A percentile compares a stretch with the other conserved stretches of the same genome.
Evolutionary conservation across 2,888 invertebrate species (phyloP).

Genomic region (Tetranychus piercei): DNA sequence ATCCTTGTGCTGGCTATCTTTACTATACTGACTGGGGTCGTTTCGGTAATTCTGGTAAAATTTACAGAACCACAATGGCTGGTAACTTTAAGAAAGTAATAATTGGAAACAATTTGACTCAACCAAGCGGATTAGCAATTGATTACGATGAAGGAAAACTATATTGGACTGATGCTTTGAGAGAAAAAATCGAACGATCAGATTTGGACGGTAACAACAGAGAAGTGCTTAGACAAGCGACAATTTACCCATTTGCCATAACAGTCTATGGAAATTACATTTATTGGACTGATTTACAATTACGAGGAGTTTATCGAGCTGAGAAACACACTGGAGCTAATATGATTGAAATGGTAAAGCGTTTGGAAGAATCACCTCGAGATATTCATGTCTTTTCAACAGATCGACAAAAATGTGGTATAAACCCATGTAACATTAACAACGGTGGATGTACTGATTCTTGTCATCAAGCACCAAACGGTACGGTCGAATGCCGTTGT

Average conservation of each 20-base stretch:
- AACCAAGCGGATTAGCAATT: constrained; percentile 84
- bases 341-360: constrained; percentile 78
- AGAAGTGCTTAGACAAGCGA: constrained; percentile 59
- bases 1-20: constrained; percentile 85
- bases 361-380: constrained; percentile 75
- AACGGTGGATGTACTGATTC: constrained; percentile 79
- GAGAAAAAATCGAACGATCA: constrained; percentile 79
- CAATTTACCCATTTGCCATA: constrained; percentile 85
- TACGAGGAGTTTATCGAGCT: constrained; percentile 82
- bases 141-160: constrained; percentile 62
- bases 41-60: constrained; percentile 77
- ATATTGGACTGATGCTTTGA: constrained; percentile 93
- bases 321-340: constrained; percentile 92
- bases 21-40: constrained; percentile 93
- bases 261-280: constrained; percentile 74
- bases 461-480: constrained; percentile 71
- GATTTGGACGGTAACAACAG: constrained; percentile 68
- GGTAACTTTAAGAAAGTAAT: constrained; percentile 74
- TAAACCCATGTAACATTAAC: constrained; percentile 65
- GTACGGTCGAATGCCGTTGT: constrained; percentile 67
- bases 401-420: constrained; percentile 52
- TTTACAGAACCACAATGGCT: constrained; percentile 86
- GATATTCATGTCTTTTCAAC: constrained; percentile 73
- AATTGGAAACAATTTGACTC: constrained; percentile 70
- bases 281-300: constrained; percentile 86